Evolutionary conservation across 2,113 vertebrate genomes (phyloP).

Genomic region (Condylura cristata): DNA sequence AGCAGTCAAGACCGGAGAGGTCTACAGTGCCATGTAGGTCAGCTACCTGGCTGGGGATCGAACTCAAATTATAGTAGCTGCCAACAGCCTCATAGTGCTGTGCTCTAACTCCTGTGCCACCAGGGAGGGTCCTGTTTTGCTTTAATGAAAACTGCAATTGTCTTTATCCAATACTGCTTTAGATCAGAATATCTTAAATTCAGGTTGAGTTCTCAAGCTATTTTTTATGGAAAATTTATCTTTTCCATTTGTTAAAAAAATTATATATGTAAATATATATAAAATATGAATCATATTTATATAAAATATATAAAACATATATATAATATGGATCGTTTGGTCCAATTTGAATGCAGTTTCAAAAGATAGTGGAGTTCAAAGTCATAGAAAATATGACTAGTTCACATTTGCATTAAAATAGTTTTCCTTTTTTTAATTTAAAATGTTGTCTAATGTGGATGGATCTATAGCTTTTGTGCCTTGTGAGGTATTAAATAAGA

Average conservation of each 20-base stretch:
- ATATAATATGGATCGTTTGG: not conserved
- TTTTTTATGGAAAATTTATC: not conserved
- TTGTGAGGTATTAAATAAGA: not conserved
- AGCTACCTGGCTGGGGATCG: too few species aligned
- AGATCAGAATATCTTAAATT: not conserved
- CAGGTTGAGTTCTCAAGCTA: not conserved
- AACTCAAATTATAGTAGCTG: too few species aligned
- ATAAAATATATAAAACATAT: too few species aligned
- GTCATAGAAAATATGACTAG: not conserved
- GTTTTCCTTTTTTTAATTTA: too few species aligned
- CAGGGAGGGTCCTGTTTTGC: too few species aligned
- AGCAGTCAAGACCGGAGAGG: too few species aligned
- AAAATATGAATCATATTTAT: not conserved
- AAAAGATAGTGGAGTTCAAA: not conserved
- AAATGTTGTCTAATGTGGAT: not conserved
- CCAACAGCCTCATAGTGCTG: too few species aligned
- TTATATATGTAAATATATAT: not conserved
- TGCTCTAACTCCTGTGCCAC: too few species aligned
- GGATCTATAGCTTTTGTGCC: not conserved
- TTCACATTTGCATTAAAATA: too few species aligned
- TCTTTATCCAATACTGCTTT: not conserved
- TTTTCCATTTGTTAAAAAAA: slow-evolving; percentile 14
- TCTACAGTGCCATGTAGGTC: too few species aligned
- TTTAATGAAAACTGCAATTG: not conserved
- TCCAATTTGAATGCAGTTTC: not conserved